Base-by-base conservation (phyloP, 2,113 vertebrate species). In the Pteronura brasiliensis region DNA sequence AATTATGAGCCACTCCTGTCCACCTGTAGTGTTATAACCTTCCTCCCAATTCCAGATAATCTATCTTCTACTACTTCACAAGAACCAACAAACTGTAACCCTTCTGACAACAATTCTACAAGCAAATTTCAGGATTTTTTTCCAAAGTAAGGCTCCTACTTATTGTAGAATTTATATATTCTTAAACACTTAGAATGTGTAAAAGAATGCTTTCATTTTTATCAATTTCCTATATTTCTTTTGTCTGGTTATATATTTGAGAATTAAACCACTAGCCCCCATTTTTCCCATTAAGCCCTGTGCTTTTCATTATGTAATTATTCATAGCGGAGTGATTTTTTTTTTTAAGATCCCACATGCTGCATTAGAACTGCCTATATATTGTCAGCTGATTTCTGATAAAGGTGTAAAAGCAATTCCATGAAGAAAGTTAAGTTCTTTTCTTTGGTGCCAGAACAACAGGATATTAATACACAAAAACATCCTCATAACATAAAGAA, bases 381-480 rank as follows among this genome's bases (percentile, higher is more conserved):
- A 79, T 2, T 72, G 31, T n/a, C 21, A 88, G n/a, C 3, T 95
- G 4, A 88, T 80, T 88, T 91, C 31, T 84, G 18, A 49, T 9
- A 92, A 92, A 95, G 27, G 3, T 59, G 6, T 55, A 95, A 74
- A 95, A 89, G 36, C 17, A 97, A 89, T 80, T 81, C 57, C 34
- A 39, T 59, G 25, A 67, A 49, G 12, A 79, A 93, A 52, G 1
- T 36, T 42, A 49, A 95, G 23, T 42, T 44, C 21, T 72, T 96
- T 91, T 83, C 42, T 61, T 27, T 36, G 36, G 36, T 92, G 14
- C 25, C 76, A 93, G 39, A 89, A 93, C 0, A 82, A 93, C 20
- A 82, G 29, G 23, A 27, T 55, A 93, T 55, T 13, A 15, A 89
- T 36, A 84, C n/a, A 76, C 4, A 89, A 95, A 97, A 90, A 69